A percentile compares a stretch with the other conserved stretches of the same genome.
These are phyloP conservation scores for Phylloscopus trochilus DNA, from an alignment of 2,113 vertebrate genomes.

Conservation along the genomic window DNA sequence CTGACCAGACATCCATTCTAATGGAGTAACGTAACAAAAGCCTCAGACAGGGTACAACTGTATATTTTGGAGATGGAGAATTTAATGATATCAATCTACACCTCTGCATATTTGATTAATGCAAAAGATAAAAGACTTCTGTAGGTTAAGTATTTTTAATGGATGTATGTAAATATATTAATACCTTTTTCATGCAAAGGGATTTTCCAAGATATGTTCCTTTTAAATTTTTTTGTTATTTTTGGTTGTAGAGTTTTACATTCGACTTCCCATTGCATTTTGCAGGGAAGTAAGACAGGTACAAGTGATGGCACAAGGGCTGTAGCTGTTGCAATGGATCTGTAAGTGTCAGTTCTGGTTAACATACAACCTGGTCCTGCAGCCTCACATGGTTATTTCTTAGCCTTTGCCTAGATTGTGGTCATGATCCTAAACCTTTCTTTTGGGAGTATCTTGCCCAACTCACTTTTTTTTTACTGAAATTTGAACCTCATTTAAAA, in stretches of 20 bases:
- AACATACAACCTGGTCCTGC: background rate
- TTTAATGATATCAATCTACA: background rate
- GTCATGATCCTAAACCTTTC: background rate
- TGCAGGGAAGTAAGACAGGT: background rate
- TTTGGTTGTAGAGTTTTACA: background rate
- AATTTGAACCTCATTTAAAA: background rate
- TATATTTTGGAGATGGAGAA: background rate
- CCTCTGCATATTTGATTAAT: background rate
- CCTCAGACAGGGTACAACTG: no score
- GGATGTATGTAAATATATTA: background rate
- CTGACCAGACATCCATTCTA: background rate
- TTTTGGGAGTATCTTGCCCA: background rate
- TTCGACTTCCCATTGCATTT: fast-evolving
- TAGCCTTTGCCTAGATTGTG: background rate
- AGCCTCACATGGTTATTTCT: background rate
- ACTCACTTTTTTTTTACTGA: background rate
- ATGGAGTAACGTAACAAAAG: background rate
- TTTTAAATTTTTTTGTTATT: background rate
- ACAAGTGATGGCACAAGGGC: background rate
- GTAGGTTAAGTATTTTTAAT: background rate
- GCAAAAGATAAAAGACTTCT: background rate
- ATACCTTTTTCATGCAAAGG: background rate
- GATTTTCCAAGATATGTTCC: background rate
- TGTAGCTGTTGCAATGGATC: background rate
- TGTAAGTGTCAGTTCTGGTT: background rate